Evolutionary conservation across 1,140 invertebrate species (phyloP).

Genomic region (Fopius arisanus): DNA sequence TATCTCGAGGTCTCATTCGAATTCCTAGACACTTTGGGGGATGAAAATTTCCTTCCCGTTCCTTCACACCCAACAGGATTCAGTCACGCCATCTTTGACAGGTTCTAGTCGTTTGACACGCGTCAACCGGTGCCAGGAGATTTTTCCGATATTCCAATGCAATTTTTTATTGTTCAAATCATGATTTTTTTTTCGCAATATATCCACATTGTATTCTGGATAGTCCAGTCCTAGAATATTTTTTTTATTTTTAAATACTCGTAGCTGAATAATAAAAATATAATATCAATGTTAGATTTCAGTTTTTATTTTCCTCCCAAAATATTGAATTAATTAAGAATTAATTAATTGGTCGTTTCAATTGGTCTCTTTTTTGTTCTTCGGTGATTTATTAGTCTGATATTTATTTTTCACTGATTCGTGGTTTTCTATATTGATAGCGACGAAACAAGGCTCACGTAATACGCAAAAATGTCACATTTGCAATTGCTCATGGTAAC

Average conservation of each 20-base stretch:
- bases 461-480: background rate
- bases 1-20: background rate
- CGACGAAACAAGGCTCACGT: background rate
- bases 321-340: no score
- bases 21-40: conserved; percentile 26
- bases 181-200: background rate
- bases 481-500: background rate
- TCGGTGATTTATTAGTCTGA: background rate
- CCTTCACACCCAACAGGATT: conserved; percentile 57
- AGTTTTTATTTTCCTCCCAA: no score
- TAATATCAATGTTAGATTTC: no score
- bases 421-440: background rate
- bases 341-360: background rate
- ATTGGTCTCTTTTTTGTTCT: background rate
- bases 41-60: conserved; percentile 43
- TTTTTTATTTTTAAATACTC: no score
- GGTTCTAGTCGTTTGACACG: conserved; percentile 50
- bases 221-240: no score
- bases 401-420: background rate
- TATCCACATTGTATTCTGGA: no score
- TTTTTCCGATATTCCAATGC: background rate
- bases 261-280: no score
- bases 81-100: conserved; percentile 60
- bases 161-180: background rate
- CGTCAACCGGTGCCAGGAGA: conserved; percentile 50